Percentiles rank a stretch among this genome's conserved stretches.
phyloP scores from a whole-genome alignment of 1,140 invertebrate genomes.

The Drosophila pectinifera region DNA sequence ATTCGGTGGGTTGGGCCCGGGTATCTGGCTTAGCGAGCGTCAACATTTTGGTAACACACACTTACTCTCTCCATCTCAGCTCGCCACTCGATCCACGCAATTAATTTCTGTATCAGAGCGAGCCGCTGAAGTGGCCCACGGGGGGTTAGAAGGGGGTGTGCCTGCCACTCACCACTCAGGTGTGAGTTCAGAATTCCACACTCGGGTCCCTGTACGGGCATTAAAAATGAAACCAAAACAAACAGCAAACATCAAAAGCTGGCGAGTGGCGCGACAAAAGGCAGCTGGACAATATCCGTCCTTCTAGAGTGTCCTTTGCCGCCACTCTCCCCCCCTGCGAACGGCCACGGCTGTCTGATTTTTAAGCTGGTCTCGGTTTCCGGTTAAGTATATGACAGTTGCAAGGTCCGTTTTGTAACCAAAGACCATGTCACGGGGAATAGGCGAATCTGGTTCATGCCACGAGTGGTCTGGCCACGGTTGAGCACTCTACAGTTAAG shows the following conservation, averaged over 20 bases:
- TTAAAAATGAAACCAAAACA: constrained; percentile 82
- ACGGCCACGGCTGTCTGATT: constrained; percentile 47
- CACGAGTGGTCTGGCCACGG: constrained; percentile 28
- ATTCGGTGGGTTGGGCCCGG: constrained; percentile 13
- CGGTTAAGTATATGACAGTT: constrained; percentile 58
- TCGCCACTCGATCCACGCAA: constrained; percentile 80
- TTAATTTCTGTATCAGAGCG: constrained; percentile 78
- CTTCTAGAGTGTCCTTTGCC: constrained; percentile 12
- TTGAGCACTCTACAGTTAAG: neutral
- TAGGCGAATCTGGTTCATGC: constrained; percentile 11
- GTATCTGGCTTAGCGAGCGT: constrained; percentile 68
- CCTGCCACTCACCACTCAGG: neutral
- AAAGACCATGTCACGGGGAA: constrained; percentile 36
- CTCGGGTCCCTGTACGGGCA: constrained; percentile 46
- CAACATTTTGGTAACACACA: constrained; percentile 79
- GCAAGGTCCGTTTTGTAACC: constrained; percentile 52
- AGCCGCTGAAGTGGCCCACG: constrained; percentile 57
- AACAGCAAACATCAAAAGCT: constrained; percentile 79
- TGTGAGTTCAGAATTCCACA: constrained; percentile 42
- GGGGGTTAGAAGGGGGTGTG: constrained; percentile 10
- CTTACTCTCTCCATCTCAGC: constrained; percentile 29
- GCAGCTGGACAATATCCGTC: constrained; percentile 66
- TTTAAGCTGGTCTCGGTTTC: constrained; percentile 56
- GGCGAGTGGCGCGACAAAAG: constrained; percentile 47
- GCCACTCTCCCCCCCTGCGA: neutral